These are phyloP conservation scores for Pitangus sulphuratus DNA, from an alignment of 2,797 vertebrate species.

Conservation along the genomic window DNA sequence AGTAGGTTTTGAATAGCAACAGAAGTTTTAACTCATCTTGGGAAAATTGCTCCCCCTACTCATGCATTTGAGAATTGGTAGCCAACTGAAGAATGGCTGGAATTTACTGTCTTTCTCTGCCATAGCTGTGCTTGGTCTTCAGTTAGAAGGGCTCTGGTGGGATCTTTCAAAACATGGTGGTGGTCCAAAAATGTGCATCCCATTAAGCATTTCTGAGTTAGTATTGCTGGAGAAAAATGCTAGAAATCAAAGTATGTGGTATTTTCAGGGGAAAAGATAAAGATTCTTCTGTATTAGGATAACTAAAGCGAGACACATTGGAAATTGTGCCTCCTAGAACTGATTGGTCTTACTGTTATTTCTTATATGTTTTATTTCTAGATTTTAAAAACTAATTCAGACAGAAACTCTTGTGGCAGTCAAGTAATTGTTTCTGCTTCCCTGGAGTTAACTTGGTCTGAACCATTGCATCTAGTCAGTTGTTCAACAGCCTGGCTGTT, in stretches of 20 bases:
- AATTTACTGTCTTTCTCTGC: neutral
- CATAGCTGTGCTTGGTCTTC: neutral
- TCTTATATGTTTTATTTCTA: neutral
- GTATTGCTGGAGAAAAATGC: neutral
- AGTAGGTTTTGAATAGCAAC: neutral
- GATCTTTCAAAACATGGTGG: neutral
- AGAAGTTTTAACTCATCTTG: neutral
- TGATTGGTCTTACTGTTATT: neutral
- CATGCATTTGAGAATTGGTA: neutral
- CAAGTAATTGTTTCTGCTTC: neutral
- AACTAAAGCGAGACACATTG: fast-evolving
- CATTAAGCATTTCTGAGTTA: neutral
- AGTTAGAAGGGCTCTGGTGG: neutral
- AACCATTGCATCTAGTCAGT: neutral
- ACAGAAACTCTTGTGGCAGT: neutral
- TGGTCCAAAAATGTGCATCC: neutral
- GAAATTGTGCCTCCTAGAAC: neutral
- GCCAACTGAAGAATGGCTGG: neutral
- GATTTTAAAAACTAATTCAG: neutral
- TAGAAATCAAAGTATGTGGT: neutral
- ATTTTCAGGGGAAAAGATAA: neutral
- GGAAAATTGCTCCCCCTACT: neutral
- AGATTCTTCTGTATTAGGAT: neutral
- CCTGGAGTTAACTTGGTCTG: neutral
- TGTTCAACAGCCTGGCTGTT: neutral